Conservation (phyloP, 37 sponge, comb jelly and placozoan species). For the Tethya wilhelma region DNA sequence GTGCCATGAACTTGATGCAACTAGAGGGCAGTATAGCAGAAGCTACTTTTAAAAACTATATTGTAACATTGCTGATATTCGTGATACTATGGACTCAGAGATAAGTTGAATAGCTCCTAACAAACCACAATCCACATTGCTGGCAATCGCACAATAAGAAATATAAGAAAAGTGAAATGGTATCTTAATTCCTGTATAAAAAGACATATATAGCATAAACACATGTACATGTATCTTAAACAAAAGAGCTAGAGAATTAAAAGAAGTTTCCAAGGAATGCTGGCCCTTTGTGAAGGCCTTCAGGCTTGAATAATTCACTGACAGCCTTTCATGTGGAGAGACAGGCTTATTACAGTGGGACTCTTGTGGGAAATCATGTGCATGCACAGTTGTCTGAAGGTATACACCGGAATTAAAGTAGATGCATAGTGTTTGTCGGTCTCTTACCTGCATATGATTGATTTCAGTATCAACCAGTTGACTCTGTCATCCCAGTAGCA, state of each 20-base stretch:
- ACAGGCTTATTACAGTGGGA: too few species aligned
- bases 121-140: background rate
- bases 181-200: background rate
- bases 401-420: background rate
- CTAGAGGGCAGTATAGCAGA: too few species aligned
- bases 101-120: too few species aligned
- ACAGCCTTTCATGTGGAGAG: background rate
- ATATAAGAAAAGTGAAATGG: background rate
- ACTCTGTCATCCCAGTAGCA: background rate
- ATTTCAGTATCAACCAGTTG: conserved; percentile 5
- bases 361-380: conserved; percentile 61
- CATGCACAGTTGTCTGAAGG: conserved; percentile 40
- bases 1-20: conserved; percentile 38
- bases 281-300: conserved; percentile 31
- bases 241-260: background rate
- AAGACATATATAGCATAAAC: background rate
- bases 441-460: background rate
- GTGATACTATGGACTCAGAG: background rate
- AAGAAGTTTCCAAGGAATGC: background rate
- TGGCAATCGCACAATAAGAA: background rate
- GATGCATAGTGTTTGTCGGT: background rate
- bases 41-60: background rate
- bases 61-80: background rate
- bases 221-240: background rate
- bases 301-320: conserved; percentile 34